Conservation (phyloP, 2,888 invertebrate species). For the Metallyticus violacea region DNA sequence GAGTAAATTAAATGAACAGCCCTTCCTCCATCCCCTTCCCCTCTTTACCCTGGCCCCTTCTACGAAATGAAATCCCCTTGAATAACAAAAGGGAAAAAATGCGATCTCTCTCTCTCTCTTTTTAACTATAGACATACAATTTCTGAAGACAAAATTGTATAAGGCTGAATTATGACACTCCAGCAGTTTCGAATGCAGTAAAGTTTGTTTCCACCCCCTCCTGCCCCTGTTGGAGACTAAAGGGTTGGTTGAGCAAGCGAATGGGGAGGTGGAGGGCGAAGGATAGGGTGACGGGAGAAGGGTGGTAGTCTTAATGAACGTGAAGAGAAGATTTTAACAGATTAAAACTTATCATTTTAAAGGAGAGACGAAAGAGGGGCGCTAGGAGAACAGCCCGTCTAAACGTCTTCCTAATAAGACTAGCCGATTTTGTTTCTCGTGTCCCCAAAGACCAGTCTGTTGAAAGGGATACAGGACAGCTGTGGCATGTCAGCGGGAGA, state of each 20-base stretch:
- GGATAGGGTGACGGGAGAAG: not conserved
- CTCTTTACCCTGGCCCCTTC: not conserved
- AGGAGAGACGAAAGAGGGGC: not conserved
- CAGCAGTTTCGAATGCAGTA: constrained; percentile 14
- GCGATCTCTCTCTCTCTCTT: constrained; percentile 11
- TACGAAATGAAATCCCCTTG: constrained; percentile 17
- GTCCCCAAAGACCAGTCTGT: not conserved
- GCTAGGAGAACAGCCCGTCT: not conserved
- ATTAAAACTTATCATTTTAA: constrained; percentile 15
- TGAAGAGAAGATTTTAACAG: constrained; percentile 16
- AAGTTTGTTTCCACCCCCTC: constrained; percentile 21
- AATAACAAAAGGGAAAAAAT: constrained; percentile 21
- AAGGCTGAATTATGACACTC: constrained; percentile 19
- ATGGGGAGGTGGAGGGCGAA: not conserved
- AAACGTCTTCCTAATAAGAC: constrained; percentile 10
- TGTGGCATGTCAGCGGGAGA: not conserved
- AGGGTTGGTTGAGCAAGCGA: constrained; percentile 15
- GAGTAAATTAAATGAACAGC: constrained; percentile 25
- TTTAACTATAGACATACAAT: constrained; percentile 14
- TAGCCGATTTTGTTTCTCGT: not conserved
- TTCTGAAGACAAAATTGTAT: constrained; percentile 21
- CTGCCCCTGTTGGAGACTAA: not conserved
- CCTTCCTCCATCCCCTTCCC: not conserved
- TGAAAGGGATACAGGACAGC: not conserved
- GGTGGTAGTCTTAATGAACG: constrained; percentile 7